Conservation (phyloP, 1,140 invertebrate genomes). For the Drosophila ercepeae region DNA sequence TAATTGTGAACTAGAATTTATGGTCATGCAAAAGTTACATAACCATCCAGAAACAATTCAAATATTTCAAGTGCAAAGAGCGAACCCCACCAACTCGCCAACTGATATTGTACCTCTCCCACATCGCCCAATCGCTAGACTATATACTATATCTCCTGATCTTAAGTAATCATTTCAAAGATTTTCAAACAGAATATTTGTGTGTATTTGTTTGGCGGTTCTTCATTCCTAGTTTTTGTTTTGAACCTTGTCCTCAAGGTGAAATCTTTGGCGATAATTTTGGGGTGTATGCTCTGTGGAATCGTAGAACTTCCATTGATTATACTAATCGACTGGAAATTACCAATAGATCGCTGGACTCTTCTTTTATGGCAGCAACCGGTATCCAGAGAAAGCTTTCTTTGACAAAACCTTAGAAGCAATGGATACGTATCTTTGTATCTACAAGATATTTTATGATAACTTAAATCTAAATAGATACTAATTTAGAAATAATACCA, state of each 20-base stretch:
- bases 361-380: not conserved
- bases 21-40: conserved; percentile 59
- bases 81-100: conserved; percentile 24
- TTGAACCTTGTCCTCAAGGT: conserved; percentile 70
- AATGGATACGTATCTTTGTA: too few species aligned
- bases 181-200: conserved; percentile 28
- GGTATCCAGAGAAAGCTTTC: not conserved
- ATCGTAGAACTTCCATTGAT: conserved; percentile 23
- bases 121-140: conserved; percentile 20
- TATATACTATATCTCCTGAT: conserved; percentile 49
- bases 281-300: not conserved
- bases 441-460: too few species aligned
- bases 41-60: conserved; percentile 43
- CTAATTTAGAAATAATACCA: too few species aligned
- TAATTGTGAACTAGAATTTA: conserved; percentile 36
- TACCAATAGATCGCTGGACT: not conserved
- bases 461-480: too few species aligned
- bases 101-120: conserved; percentile 33
- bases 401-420: too few species aligned
- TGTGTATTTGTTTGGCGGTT: conserved; percentile 22
- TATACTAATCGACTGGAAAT: conserved; percentile 38
- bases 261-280: conserved; percentile 63
- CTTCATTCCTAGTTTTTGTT: conserved; percentile 38
- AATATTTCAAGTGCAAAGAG: conserved; percentile 54
- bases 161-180: conserved; percentile 52